Percentiles rank a stretch among this genome's conserved stretches.
Conservation (phyloP, 2,797 vertebrate genomes). For the Gymnoscopelus microlampas region DNA sequence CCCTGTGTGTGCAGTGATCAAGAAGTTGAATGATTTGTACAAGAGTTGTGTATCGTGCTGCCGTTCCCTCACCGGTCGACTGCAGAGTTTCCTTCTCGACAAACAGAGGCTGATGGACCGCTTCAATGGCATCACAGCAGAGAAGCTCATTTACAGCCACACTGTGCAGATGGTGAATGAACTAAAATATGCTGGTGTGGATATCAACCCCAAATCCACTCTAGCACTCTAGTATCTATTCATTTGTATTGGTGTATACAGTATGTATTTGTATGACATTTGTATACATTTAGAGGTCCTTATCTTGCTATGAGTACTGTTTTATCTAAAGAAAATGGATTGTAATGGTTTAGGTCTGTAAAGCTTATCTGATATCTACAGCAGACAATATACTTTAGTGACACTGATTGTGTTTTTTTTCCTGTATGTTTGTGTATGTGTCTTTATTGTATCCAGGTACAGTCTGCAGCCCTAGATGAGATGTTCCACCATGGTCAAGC, state of each 20-base stretch:
- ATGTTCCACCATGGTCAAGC: constrained; percentile 93
- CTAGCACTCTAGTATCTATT: neutral
- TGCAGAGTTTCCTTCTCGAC: constrained; percentile 92
- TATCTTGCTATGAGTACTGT: too few relatives aligned
- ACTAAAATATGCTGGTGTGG: neutral
- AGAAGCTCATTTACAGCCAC: constrained; percentile 94
- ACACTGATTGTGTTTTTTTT: neutral
- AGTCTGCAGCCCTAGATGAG: constrained; percentile 94
- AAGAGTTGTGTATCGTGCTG: constrained; percentile 92
- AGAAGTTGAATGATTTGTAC: constrained; percentile 92
- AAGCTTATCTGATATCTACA: neutral
- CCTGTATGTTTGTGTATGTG: constrained; percentile 7
- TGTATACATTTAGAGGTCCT: neutral
- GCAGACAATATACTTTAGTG: neutral
- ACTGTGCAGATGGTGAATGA: constrained; percentile 90
- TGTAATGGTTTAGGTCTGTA: neutral
- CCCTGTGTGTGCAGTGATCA: constrained; percentile 82
- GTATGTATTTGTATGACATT: too few relatives aligned
- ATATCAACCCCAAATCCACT: constrained; percentile 8
- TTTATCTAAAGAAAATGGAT: too few relatives aligned
- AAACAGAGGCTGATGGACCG: constrained; percentile 97
- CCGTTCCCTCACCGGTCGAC: constrained; percentile 88
- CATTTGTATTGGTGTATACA: too few relatives aligned
- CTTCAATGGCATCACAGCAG: constrained; percentile 91
- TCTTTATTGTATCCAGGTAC: constrained; percentile 81